Base-by-base conservation (phyloP, 2,888 invertebrate genomes). In the Neoaliturus tenellus region DNA sequence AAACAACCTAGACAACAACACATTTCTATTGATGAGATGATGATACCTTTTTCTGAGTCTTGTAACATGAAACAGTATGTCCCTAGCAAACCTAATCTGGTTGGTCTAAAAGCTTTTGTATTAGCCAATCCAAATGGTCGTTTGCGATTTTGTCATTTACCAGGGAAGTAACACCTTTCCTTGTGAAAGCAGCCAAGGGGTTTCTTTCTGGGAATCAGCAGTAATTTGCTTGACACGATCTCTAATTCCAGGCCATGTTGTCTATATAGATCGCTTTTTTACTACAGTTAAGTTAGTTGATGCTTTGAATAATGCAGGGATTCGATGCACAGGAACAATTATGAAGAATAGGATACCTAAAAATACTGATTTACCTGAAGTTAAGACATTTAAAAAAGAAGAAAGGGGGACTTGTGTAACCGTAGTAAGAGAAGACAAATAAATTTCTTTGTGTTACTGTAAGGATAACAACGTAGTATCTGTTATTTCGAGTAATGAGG, bases 181-280 rank as follows among this genome's bases (percentile, higher is more conserved):
- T 8, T 8, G 31, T 62, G 12, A 81, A n/a, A 25, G 28, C 1
- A 69, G 67, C 25, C 39, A 8, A 20, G 33, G n/a, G 33, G n/a
- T n/a, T n/a, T n/a, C n/a, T n/a, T n/a, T n/a, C n/a, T 25, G 75
- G 14, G 75, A 44, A 23, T 33, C 73, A 17, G 75, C 82, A 23
- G 35, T 83, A 10, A 35, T 83, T 14, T 23, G 23, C 17, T 28
- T 83, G 20, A 10, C 75, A 23, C 12, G 35, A 14, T 73, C 48
- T 28, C 41, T 83, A 25, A 58, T 75, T 33, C 82, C 82, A 31
- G 82, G 75, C 5, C 82, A 82, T 44, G 51, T 48, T 83, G 73
- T 58, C 4, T 51, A 51, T 71, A 82, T 33, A 35, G 62, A 17
- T n/a, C n/a, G n/a, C n/a, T 75, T 51, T 33, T 83, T 83, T 48